Evolutionary conservation across 2,888 invertebrate species (phyloP), one percentile per base, ranked within the genome.

Genomic region (Rotaria sp.): DNA sequence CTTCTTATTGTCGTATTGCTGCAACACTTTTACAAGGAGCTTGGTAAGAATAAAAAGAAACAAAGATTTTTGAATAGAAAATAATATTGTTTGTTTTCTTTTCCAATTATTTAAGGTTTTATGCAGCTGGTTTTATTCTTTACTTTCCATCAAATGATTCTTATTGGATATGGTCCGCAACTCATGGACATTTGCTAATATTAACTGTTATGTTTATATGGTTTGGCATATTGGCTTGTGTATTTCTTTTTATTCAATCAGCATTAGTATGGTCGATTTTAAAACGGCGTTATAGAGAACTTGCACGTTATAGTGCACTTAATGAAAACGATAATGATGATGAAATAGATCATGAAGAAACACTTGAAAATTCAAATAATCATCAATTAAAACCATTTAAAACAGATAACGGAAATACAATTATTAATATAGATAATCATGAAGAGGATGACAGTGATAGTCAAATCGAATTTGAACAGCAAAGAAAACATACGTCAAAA

Each of bases 1-100:
- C 84, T 30, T 57, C 41, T 48, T 86, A 86, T 26, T 74, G 84
- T 45, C 88, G 88, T 38, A 85, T 92, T 80, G 88, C 90, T 21
- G 91, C 91, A 86, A 89, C 90, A 0, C 87, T 92, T n/a, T 89
- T 92, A 15, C 93, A 93, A 89, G 92, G 92, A n/a, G 91, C 92
- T 4, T 93, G 92, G 92, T 92, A 92, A 89, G 92, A 90, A 89
- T 92, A 92, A 87, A 38, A 15, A 41, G 10, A 26, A 7, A 80
- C 21, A 13, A 55, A 38, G 84, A 41, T 24, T 45, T n/a, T 35
- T 84, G 7, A 50, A 10, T 21, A 26, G 7, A 48, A 35, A 38
- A 57, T 45, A 35, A 48, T 18, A 3, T 5, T 13, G 15, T 30
- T 24, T 4, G n/a, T n/a, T 48, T 18, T 41, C 26, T 38, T 18